Evolutionary conservation across 2,113 vertebrate species (phyloP), one percentile per base, ranked within the genome.

Genomic region (Cinclus mexicanus): DNA sequence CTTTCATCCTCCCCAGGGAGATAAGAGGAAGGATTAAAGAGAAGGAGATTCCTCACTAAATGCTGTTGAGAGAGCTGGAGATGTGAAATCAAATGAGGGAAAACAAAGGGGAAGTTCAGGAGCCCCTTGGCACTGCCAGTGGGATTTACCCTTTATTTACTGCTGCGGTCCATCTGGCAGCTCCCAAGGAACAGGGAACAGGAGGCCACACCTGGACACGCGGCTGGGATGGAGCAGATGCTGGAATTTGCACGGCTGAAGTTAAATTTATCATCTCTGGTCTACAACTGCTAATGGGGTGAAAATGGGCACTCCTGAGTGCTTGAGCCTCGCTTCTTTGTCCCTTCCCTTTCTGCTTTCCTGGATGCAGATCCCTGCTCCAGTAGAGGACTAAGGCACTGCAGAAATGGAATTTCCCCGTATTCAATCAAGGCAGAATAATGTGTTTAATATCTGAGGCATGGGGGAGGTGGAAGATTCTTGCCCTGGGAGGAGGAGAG

Each of bases 171-270:
- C 97, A 96, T 97, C 97, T 97, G 97, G 55, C 95, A 91, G 94
- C 96, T 97, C 95, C 94, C 61, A 26, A 83, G 97, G 87, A 55
- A 22, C 11, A 39, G 93, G 84, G 90, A 74, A 75, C 84, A 89
- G 96, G 95, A 37, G 56, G 44, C 63, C 89, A 93, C 97, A 98
- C 98, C 98, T 98, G 98, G 97, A 97, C 98, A 69, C 87, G 70
- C 84, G 96, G 98, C 98, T 98, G 96, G 57, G 96, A 95, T 75
- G 86, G 90, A 96, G 96, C 98, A 98, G 98, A 97, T 98, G 98
- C 96, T 96, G 86, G 97, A 95, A 97, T 98, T 92, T 98, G 95
- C 94, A 95, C 95, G 97, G 88, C 87, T 97, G 90, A 80, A 89
- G 89, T 79, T 97, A 95, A 97, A 96, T 97, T 95, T 90, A 47